Evolutionary conservation across 35 echinoderm and acorn worm species (phyloP).

Genomic region (Holothuria glaberrima): DNA sequence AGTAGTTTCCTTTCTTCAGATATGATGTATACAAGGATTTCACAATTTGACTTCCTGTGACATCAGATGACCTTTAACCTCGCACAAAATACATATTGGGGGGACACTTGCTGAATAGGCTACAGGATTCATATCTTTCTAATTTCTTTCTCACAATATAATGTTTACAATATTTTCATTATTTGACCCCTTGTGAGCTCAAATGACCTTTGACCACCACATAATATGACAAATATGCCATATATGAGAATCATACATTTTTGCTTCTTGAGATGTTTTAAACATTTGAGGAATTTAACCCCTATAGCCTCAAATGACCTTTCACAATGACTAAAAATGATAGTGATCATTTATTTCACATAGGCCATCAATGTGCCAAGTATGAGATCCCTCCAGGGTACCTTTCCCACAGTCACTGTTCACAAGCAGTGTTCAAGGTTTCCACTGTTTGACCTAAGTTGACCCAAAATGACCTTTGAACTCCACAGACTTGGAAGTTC

Average conservation of each 20-base stretch:
- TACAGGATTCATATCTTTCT: background rate
- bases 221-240: background rate
- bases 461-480: conserved; percentile 18
- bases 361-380: background rate
- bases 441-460: background rate
- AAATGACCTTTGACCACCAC: background rate
- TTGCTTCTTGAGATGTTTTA: too few relatives aligned
- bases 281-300: background rate
- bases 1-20: too few relatives aligned
- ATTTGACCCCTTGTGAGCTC: background rate
- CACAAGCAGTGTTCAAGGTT: conserved; percentile 16
- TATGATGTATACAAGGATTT: too few relatives aligned
- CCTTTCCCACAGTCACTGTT: background rate
- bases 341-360: background rate
- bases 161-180: background rate
- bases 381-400: background rate
- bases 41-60: too few relatives aligned
- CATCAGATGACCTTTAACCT: too few relatives aligned
- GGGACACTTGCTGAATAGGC: too few relatives aligned
- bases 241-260: too few relatives aligned
- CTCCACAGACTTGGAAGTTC: too few relatives aligned
- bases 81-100: too few relatives aligned
- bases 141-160: too few relatives aligned
- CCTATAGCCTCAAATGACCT: background rate
- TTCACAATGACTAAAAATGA: background rate